A percentile compares a stretch with the other conserved stretches of the same genome.
Evolutionary conservation across 2,888 invertebrate species (phyloP).

Genomic region (Microplitis deprimator): DNA sequence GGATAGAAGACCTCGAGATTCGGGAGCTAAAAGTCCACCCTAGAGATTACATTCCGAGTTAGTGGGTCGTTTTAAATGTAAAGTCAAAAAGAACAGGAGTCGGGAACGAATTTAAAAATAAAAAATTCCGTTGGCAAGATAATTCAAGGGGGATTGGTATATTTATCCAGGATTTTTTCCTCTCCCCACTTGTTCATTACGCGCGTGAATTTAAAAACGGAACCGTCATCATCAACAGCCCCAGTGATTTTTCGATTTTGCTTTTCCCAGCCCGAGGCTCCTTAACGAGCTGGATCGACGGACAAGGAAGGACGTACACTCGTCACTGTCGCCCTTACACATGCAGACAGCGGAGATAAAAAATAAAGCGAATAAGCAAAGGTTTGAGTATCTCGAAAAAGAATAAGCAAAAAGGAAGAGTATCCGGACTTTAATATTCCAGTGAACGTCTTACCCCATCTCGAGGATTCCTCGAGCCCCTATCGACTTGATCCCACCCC

Average conservation of each 20-base stretch:
- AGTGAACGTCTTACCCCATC: slow-evolving; percentile 54
- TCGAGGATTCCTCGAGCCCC: slow-evolving; percentile 30
- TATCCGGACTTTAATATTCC: slow-evolving; percentile 65
- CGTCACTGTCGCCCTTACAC: background rate
- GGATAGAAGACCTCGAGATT: too few relatives aligned
- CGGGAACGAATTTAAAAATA: background rate
- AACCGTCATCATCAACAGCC: slow-evolving; percentile 1
- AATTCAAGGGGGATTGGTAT: background rate
- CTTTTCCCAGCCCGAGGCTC: background rate
- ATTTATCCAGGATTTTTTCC: background rate
- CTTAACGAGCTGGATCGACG: background rate
- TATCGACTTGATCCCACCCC: slow-evolving; percentile 38
- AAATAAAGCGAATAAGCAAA: slow-evolving; percentile 13
- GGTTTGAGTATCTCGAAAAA: slow-evolving; percentile 49
- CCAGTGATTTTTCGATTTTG: background rate
- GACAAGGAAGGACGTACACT: slow-evolving; percentile 5
- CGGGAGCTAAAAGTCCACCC: background rate
- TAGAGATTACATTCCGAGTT: background rate
- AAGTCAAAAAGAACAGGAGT: background rate
- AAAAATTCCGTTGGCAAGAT: background rate
- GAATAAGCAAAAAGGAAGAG: slow-evolving; percentile 48
- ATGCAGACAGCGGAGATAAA: background rate
- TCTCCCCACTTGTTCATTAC: background rate
- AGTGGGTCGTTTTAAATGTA: background rate
- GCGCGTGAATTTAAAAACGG: background rate